Base-by-base conservation (phyloP, 2,888 invertebrate species). In the Sphaeridia pumilis region DNA sequence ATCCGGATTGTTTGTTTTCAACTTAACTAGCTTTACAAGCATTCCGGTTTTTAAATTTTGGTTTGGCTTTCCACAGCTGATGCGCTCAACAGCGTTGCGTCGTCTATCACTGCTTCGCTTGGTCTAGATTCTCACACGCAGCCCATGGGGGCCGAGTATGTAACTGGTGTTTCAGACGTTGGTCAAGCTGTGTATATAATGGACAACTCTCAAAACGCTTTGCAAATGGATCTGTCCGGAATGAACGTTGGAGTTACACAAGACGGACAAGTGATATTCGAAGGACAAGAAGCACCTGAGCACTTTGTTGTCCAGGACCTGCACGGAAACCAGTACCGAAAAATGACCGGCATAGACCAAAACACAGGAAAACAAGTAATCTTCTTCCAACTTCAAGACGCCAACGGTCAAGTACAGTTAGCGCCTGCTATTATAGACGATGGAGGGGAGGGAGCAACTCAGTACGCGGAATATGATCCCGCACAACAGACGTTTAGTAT, bases 41-140 rank as follows among this genome's bases (percentile, higher is more conserved):
- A n/a, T n/a, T n/a, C n/a, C n/a, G n/a, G n/a, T n/a, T n/a, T n/a
- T n/a, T 14, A 10, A 10, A 31, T 14, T 31, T 31, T 31, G 10
- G 31, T 31, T 14, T 14, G 14, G n/a, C n/a, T 31, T 7, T 47
- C 47, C 49, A 21, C 77, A 66, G 74, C 75, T 0, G 77, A 76
- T 66, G 74, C 75, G 1, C 67, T 78, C 49, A 74, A 71, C 48
- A 75, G 75, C 58, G 77, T 78, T 1, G 75, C 76, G 0, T 74
- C 75, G 41, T 76, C 76, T 1, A 75, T 80, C 54, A 76, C 77
- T 0, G 73, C 78, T 1, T 76, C 78, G 52, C 67, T 78, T 7
- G 74, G 75, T 22, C 69, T 79, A 46, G 75, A 73, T n/a, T 74
- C 73, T 63, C 55, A 58, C 34, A 36, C 43, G 21, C 54, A 36